phyloP scores from a whole-genome alignment of 1,140 invertebrate genomes.

The Zophobas morio region DNA sequence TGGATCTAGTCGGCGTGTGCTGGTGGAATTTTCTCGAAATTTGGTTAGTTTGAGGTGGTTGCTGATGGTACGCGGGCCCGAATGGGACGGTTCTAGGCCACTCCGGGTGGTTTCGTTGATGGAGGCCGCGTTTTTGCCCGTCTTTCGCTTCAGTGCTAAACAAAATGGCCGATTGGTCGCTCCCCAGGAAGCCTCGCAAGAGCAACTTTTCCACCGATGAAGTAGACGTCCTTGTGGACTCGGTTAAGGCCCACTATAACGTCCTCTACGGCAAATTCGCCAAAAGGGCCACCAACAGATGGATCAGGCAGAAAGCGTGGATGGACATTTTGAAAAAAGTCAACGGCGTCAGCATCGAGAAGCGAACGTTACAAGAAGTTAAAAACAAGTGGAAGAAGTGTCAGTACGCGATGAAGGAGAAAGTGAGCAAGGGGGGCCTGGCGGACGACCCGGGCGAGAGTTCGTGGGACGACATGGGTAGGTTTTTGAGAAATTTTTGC shows the following conservation, averaged over 20 bases:
- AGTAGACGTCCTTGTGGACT: conserved; percentile 54
- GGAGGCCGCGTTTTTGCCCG: conserved; percentile 10
- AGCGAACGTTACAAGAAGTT: conserved; percentile 58
- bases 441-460: conserved; percentile 7
- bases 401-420: conserved; percentile 44
- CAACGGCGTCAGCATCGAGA: conserved; percentile 57
- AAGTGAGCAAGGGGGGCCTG: not conserved
- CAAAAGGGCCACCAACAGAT: conserved; percentile 54
- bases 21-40: conserved; percentile 3
- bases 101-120: not conserved
- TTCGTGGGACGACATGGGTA: conserved; percentile 52
- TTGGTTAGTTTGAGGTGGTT: not conserved
- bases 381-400: conserved; percentile 63
- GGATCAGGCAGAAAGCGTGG: conserved; percentile 56
- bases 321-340: conserved; percentile 55
- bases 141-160: conserved; percentile 26
- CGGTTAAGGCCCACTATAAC: conserved; percentile 54
- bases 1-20: conserved; percentile 4
- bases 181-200: conserved; percentile 55
- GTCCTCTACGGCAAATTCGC: conserved; percentile 55
- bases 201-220: conserved; percentile 59
- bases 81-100: not conserved
- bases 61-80: not conserved
- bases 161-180: conserved; percentile 19
- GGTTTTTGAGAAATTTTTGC: conserved; percentile 33